Conservation (phyloP, 2,797 vertebrate species). For the Telmatherina bonti region DNA sequence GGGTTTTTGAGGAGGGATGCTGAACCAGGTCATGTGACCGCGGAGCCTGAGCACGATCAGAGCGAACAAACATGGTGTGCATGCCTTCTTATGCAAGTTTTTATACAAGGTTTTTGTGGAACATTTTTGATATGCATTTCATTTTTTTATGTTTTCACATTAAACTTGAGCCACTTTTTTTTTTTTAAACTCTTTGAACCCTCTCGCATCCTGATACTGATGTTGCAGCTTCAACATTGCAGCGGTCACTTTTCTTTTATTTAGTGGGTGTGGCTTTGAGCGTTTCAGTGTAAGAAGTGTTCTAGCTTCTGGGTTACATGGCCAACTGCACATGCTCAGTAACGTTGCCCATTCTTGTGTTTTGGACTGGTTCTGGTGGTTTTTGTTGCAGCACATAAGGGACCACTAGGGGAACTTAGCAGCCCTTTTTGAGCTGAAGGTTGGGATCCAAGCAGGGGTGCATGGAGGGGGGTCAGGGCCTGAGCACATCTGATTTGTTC, state of each 20-base stretch:
- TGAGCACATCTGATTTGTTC: conserved; percentile 51
- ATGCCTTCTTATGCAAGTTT: conserved; percentile 87
- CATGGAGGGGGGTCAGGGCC: conserved; percentile 4
- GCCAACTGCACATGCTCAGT: too few species aligned
- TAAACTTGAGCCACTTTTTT: conserved; percentile 73
- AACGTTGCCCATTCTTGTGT: too few species aligned
- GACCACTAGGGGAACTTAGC: neutral
- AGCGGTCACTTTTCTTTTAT: conserved; percentile 23
- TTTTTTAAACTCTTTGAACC: conserved; percentile 30
- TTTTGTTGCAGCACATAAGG: neutral
- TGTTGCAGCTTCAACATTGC: conserved; percentile 28
- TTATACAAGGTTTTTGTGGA: conserved; percentile 77
- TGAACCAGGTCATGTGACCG: conserved; percentile 64
- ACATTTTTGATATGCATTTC: conserved; percentile 81
- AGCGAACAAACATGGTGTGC: conserved; percentile 69
- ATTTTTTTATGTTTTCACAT: conserved; percentile 63
- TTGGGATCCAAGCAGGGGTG: conserved; percentile 50
- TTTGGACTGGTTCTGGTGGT: neutral
- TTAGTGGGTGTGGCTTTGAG: neutral
- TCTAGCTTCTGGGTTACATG: neutral
- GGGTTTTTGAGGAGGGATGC: conserved; percentile 44
- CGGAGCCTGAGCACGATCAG: conserved; percentile 53
- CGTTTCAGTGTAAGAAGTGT: neutral
- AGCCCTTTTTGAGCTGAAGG: conserved; percentile 58
- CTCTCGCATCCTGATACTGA: conserved; percentile 45